Evolutionary conservation across 2,113 vertebrate species (phyloP).

Genomic region (Dunckerocampus dactyliophorus): DNA sequence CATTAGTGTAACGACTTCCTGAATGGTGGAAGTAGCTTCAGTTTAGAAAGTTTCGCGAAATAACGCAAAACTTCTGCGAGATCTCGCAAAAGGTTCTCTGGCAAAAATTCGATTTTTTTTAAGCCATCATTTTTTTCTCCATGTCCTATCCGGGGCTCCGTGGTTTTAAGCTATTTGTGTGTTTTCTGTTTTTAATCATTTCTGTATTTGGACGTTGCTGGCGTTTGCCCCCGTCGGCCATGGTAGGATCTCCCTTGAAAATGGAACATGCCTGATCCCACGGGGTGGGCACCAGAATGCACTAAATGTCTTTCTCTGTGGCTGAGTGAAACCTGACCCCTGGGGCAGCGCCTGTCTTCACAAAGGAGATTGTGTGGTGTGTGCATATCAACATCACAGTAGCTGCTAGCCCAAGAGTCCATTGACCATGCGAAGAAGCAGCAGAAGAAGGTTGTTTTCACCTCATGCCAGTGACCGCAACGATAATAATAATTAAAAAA

Average conservation of each 20-base stretch:
- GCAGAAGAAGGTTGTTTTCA: conserved; percentile 40
- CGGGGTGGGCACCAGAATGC: conserved; percentile 64
- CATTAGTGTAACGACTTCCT: too few species aligned
- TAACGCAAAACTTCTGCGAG: too few species aligned
- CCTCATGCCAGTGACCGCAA: conserved; percentile 31
- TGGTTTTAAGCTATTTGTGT: too few species aligned
- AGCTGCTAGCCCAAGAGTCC: conserved; percentile 57
- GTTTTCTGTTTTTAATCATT: neutral
- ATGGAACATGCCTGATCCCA: conserved; percentile 67
- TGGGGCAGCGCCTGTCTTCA: conserved; percentile 72
- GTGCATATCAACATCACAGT: conserved; percentile 74
- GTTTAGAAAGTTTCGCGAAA: too few species aligned
- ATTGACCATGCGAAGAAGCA: conserved; percentile 53
- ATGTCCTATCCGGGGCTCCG: too few species aligned
- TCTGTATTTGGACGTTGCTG: too few species aligned
- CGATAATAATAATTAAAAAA: neutral
- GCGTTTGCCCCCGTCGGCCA: neutral
- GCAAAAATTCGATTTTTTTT: too few species aligned
- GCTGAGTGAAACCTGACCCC: conserved; percentile 75
- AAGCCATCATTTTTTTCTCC: too few species aligned
- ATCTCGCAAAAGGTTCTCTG: too few species aligned
- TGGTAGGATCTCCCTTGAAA: conserved; percentile 59
- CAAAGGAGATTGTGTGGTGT: conserved; percentile 77
- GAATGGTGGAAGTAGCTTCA: too few species aligned
- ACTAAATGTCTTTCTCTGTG: conserved; percentile 64